Percentiles rank a stretch among this genome's conserved stretches.
phyloP scores from a whole-genome alignment of 2,888 invertebrate species.

The Spodoptera exigua region DNA sequence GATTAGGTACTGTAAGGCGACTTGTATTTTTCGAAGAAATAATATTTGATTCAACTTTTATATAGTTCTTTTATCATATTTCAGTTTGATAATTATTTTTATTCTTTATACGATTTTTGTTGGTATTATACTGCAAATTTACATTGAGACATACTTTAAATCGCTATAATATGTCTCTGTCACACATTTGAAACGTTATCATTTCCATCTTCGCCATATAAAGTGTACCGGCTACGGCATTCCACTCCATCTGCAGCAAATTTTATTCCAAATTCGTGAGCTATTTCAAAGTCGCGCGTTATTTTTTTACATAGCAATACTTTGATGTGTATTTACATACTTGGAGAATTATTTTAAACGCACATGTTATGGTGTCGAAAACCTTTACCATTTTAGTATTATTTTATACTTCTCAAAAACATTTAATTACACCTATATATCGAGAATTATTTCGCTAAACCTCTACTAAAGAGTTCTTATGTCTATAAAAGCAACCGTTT shows the following conservation, averaged over 20 bases:
- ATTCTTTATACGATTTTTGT: conserved; percentile 22
- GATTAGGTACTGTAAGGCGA: background rate
- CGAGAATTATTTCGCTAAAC: background rate
- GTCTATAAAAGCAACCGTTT: background rate
- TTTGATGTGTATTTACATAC: conserved; percentile 38
- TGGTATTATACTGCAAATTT: conserved; percentile 35
- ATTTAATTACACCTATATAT: conserved; percentile 1
- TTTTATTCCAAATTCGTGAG: conserved; percentile 71
- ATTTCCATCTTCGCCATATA: conserved; percentile 60
- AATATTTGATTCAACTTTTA: background rate
- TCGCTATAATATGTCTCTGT: conserved; percentile 51
- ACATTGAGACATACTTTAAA: conserved; percentile 42
- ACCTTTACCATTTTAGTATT: conserved; percentile 9
- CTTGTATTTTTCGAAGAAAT: background rate
- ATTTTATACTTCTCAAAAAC: background rate
- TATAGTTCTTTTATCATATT: no score
- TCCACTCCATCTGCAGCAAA: conserved; percentile 63
- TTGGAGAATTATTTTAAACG: conserved; percentile 16
- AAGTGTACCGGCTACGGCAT: conserved; percentile 58
- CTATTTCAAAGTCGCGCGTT: conserved; percentile 60
- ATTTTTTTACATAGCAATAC: conserved; percentile 46
- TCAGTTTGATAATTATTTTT: no score
- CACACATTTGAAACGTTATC: conserved; percentile 56
- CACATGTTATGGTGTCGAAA: conserved; percentile 1
- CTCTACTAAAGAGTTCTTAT: background rate